These are phyloP conservation scores for Anarrhichthys ocellatus DNA, from an alignment of 2,113 vertebrate species.

Conservation along the genomic window DNA sequence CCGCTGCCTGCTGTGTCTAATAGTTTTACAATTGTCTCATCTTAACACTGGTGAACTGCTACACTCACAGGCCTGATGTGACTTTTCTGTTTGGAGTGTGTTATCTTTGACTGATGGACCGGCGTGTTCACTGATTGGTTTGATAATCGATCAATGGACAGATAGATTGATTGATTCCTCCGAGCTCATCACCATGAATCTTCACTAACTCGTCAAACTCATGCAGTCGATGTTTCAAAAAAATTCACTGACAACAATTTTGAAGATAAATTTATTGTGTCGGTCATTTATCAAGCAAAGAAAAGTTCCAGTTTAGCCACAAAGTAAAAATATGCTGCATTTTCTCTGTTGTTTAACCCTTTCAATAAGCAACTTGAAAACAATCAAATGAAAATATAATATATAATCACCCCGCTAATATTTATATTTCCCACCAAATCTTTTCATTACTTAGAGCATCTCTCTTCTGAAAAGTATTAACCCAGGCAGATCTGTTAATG, in stretches of 20 bases:
- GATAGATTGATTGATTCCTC: constrained; percentile 57
- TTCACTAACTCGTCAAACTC: constrained; percentile 27
- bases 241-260: background rate
- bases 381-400: background rate
- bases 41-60: constrained; percentile 49
- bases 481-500: constrained; percentile 64
- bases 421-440: background rate
- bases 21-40: constrained; percentile 65
- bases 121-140: constrained; percentile 63
- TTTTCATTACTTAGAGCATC: background rate
- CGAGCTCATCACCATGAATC: constrained; percentile 53
- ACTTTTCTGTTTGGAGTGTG: constrained; percentile 53
- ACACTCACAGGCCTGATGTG: constrained; percentile 35
- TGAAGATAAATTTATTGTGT: background rate
- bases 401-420: background rate
- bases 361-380: background rate
- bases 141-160: constrained; percentile 66
- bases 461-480: constrained; percentile 28
- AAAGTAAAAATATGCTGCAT: background rate
- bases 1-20: constrained; percentile 63
- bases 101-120: constrained; percentile 67
- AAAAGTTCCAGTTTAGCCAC: background rate
- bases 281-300: background rate
- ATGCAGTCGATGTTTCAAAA: background rate
- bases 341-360: background rate